Conservation (phyloP, 2,888 invertebrate genomes). For the Pristionchus japonicus region DNA sequence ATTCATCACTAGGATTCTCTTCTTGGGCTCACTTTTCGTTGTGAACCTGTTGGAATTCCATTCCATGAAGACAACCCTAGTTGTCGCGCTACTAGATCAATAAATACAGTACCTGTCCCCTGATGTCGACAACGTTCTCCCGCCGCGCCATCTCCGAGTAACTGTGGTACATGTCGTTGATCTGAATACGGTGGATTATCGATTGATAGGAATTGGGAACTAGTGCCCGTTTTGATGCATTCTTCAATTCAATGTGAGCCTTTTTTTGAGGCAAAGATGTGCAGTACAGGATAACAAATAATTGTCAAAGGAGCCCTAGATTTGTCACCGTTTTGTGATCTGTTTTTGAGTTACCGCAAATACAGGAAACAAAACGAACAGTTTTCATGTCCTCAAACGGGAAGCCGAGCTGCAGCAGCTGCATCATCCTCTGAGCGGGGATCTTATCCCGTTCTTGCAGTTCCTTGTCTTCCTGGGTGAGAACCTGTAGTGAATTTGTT, state of each 20-base stretch:
- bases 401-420: constrained; percentile 61
- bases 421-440: constrained; percentile 59
- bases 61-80: too few species aligned
- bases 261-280: background rate
- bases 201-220: too few species aligned
- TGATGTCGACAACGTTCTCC: background rate
- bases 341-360: background rate
- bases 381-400: constrained; percentile 60
- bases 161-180: constrained; percentile 38
- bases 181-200: too few species aligned
- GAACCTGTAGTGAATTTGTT: constrained; percentile 2
- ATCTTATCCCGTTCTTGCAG: constrained; percentile 47
- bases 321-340: too few species aligned
- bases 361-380: constrained; percentile 26
- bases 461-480: background rate
- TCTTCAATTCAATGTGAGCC: too few species aligned
- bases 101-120: background rate
- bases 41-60: background rate
- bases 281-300: background rate
- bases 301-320: too few species aligned
- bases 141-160: constrained; percentile 27
- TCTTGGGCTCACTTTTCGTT: too few species aligned
- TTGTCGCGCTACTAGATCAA: too few species aligned
- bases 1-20: too few species aligned
- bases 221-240: too few species aligned